Evolutionary conservation across 2,113 vertebrate genomes (phyloP), one percentile per base, ranked within the genome.

Genomic region (Boleophthalmus pectinirostris): DNA sequence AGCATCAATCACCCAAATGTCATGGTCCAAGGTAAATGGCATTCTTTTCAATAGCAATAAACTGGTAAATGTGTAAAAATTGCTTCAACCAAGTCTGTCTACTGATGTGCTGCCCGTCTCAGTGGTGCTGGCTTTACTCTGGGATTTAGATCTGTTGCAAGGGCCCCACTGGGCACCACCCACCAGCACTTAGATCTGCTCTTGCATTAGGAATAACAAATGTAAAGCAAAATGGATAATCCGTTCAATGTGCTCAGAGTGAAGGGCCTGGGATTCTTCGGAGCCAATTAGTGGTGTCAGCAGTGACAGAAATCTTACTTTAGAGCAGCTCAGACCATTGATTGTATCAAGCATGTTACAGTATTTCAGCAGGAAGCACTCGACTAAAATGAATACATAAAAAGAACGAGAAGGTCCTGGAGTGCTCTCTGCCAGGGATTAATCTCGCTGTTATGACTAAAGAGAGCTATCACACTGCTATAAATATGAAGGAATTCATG

Each of bases 181-280:
- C 83, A 87, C 80, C 68, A 82, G 70, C 71, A 38, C 86, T 60
- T 69, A 80, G 73, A 88, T 84, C 75, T 85, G 61, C 66, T 72
- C 64, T 68, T 79, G 82, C 74, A 81, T 83, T 79, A 86, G 66
- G 77, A 87, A 88, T 77, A 84, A 87, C 81, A 91, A 87, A 83
- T 81, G 83, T 76, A 81, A 70, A 80, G 82, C 87, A 87, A 89
- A 90, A 85, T 77, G 80, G 68, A 84, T 89, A 85, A 89, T 88
- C 82, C 72, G 60, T 75, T 87, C 43, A 85, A 89, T 70, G 78
- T 63, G 72, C 83, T 86, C 76, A 77, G 82, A 89, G 79, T 85
- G 90, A 87, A 85, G 85, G 68, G 70, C 58, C 71, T 76, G 82
- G 70, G 81, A 88, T 85, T 87, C 73, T 70, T 84, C 70, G 16